Base-by-base conservation (phyloP, 2,113 vertebrate species). In the Xyliphius kryptos region DNA sequence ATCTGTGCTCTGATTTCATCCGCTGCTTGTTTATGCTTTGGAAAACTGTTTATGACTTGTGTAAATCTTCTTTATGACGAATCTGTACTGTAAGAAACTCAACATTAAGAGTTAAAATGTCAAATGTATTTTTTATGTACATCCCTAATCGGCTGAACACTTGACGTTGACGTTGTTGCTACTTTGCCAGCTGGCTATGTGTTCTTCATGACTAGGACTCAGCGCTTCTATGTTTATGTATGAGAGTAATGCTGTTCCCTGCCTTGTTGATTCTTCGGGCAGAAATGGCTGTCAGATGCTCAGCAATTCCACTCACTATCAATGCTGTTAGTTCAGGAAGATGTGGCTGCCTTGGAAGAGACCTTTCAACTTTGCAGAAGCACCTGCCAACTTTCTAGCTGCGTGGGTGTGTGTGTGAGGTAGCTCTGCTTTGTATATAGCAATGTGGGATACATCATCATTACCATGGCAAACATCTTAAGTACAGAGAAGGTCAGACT, bases 401-500 rank as follows among this genome's bases (percentile, higher is more conserved):
- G 70, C 64, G 56, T 55, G 63, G 15, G 9, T 16, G 46, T 38
- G 50, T 54, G 57, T 49, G 16, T 63, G 16, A 68, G 43, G 61
- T 59, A 26, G 55, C 14, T 12, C 8, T 14, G 20, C 66, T 9
- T 32, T 40, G 43, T 61, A n/a, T 61, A 26, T 44, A 51, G 40
- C 19, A 61, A 57, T 61, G 65, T 69, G 53, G 67, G 54, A 37
- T 64, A 56, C 61, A 44, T 10, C 22, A 46, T 51, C 43, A 55
- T 67, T 13, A 38, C 40, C 56, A 57, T 19, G 26, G 56, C 14
- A 44, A 57, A 43, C 20, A 19, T 36, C 13, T 54, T 20, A 59
- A 54, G 38, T 13, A 43, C 40, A 50, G 51, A 56, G 44, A 32
- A 40, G 9, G 50, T 63, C 11, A 51, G 21, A 41, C 15, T 20